Base-by-base conservation (phyloP, 2,113 vertebrate species). In the Sorex fumeus region DNA sequence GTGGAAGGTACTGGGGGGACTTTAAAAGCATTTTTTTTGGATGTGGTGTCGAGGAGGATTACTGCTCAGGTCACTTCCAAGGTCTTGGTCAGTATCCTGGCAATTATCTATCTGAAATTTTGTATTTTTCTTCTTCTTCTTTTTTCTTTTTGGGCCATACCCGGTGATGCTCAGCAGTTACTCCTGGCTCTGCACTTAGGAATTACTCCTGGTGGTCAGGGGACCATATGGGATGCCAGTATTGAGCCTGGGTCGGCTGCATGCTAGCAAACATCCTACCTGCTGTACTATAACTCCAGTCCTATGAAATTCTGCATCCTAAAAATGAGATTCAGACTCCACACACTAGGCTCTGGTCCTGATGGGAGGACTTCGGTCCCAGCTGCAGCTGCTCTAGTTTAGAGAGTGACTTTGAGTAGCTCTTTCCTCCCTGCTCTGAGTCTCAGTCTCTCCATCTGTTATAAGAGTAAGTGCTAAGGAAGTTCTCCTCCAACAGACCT, bases 21-120 rank as follows among this genome's bases (percentile, higher is more conserved):
- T 81, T 77, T 50, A 76, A 77, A 84, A 27, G 40, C n/a, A 34
- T 30, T 32, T 18, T 32, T 18, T 53, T 53, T 53, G 66, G 23
- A 50, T 91, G 32, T 47, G 34, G 89, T 67, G 27, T 13, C 47
- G 88, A 71, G 4, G 50, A 87, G 25, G 36, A 30, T 90, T 94
- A 57, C 3, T 36, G 34, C 74, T 34, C 8, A n/a, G 16, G 8
- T 32, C 9, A 53, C 60, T 90, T 69, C 43, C 27, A 88, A 83
- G 45, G 8, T 60, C 18, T 43, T 25, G 21, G n/a, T 72, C 9
- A 57, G 50, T 43, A 16, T 75, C 47, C 19, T 78, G 83, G 76
- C 8, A 84, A 57, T 90, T 83, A 76, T 75, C 12, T 83, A n/a
- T 64, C 21, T 66, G 7, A 34, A 71, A 72, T 69, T 96, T 80